A percentile compares a stretch with the other conserved stretches of the same genome.
Conservation (phyloP, 2,797 vertebrate species). For the Poecilia velifera region DNA sequence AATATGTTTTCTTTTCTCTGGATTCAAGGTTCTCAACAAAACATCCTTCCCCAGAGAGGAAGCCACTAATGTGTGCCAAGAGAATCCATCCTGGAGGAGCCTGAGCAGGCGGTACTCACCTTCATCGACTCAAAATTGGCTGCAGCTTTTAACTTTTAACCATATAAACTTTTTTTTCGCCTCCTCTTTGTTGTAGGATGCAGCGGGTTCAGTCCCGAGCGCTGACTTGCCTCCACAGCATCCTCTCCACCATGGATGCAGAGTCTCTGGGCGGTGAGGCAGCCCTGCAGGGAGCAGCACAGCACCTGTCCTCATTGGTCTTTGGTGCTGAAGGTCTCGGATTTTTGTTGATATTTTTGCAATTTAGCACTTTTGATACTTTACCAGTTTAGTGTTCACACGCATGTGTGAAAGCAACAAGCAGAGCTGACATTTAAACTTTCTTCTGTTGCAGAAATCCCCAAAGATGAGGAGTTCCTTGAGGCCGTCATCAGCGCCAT, state of each 20-base stretch:
- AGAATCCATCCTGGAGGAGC: conserved; percentile 86
- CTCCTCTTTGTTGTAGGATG: conserved; percentile 78
- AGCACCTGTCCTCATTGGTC: conserved; percentile 88
- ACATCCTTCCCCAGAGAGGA: conserved; percentile 85
- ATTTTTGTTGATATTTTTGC: conserved; percentile 4
- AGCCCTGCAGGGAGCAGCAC: conserved; percentile 87
- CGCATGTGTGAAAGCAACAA: background rate
- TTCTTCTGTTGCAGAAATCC: conserved; percentile 80
- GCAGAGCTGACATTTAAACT: background rate
- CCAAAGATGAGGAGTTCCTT: conserved; percentile 90
- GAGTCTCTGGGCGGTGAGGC: conserved; percentile 88
- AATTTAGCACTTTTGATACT: background rate
- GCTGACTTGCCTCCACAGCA: conserved; percentile 92
- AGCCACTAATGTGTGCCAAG: conserved; percentile 86
- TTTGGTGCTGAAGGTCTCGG: conserved; percentile 83
- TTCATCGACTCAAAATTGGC: conserved; percentile 1
- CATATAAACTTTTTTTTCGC: background rate
- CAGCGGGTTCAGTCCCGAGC: conserved; percentile 90
- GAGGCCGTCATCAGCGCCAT: conserved; percentile 93
- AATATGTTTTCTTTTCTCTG: background rate
- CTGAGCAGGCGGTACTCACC: conserved; percentile 89
- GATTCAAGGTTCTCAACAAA: conserved; percentile 90
- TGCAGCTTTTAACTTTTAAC: background rate
- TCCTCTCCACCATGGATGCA: conserved; percentile 88
- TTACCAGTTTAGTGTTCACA: background rate